These are phyloP conservation scores for Aspidapion aeneum DNA, from an alignment of 2,888 invertebrate genomes.

Conservation along the genomic window DNA sequence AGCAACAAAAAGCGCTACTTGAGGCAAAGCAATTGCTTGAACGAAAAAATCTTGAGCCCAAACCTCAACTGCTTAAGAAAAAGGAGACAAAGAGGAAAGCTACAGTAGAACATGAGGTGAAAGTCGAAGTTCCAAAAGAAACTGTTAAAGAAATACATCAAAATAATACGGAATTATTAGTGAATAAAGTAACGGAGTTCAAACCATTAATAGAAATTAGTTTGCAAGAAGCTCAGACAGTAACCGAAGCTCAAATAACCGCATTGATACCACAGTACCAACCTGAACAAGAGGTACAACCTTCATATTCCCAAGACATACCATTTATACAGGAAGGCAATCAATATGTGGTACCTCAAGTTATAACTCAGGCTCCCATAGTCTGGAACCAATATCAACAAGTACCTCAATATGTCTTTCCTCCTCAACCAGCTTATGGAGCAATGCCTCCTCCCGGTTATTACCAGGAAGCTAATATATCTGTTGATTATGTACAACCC, in stretches of 20 bases:
- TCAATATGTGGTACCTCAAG: neutral
- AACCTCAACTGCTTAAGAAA: conserved; percentile 6
- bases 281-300: neutral
- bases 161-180: too few relatives aligned
- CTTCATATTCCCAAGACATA: neutral
- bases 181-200: neutral
- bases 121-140: neutral
- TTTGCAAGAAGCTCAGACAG: neutral
- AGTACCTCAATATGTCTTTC: conserved; percentile 22
- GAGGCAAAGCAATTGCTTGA: conserved; percentile 26
- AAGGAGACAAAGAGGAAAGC: conserved; percentile 2
- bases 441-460: conserved; percentile 15
- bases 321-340: neutral
- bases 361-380: conserved; percentile 13
- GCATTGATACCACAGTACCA: neutral
- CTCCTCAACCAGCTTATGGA: conserved; percentile 22
- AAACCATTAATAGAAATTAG: too few relatives aligned
- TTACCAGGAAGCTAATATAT: conserved; percentile 33
- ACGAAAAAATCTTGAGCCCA: conserved; percentile 2
- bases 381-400: conserved; percentile 36
- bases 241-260: neutral
- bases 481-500: conserved; percentile 50
- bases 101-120: neutral
- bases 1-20: conserved; percentile 58
- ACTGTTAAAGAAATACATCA: too few relatives aligned